phyloP scores from a whole-genome alignment of 2,797 vertebrate genomes.

The Chelidonichthys spinosus region DNA sequence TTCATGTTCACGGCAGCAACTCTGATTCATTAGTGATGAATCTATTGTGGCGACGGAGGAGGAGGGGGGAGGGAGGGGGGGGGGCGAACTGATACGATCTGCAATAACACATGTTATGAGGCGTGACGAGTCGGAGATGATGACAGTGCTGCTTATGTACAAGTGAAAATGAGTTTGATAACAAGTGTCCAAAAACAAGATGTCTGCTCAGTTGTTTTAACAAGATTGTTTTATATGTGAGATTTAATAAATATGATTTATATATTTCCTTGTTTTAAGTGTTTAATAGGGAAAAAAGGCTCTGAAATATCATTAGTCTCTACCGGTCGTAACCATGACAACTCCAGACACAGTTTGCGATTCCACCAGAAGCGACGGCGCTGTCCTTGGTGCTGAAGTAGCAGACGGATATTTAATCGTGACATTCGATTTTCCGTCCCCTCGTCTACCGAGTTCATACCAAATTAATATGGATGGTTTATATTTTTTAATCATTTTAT shows the following conservation, averaged over 20 bases:
- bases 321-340: no score
- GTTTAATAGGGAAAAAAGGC: no score
- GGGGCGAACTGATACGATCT: conserved; percentile 34
- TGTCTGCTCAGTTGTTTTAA: background rate
- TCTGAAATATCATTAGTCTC: background rate
- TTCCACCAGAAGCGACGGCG: background rate
- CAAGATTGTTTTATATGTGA: background rate
- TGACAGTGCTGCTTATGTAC: conserved; percentile 13
- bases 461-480: background rate
- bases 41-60: background rate
- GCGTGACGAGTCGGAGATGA: conserved; percentile 41
- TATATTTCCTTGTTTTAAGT: no score
- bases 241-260: background rate
- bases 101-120: conserved; percentile 41
- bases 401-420: background rate
- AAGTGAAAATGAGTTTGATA: conserved; percentile 30
- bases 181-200: conserved; percentile 7
- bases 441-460: background rate
- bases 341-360: background rate
- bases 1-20: background rate
- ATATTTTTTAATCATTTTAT: no score
- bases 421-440: background rate
- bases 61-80: background rate
- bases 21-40: conserved; percentile 30
- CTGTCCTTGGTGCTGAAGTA: background rate